Evolutionary conservation across 2,888 invertebrate genomes (phyloP), one percentile per base, ranked within the genome.

Genomic region (Slavum lentiscoides): DNA sequence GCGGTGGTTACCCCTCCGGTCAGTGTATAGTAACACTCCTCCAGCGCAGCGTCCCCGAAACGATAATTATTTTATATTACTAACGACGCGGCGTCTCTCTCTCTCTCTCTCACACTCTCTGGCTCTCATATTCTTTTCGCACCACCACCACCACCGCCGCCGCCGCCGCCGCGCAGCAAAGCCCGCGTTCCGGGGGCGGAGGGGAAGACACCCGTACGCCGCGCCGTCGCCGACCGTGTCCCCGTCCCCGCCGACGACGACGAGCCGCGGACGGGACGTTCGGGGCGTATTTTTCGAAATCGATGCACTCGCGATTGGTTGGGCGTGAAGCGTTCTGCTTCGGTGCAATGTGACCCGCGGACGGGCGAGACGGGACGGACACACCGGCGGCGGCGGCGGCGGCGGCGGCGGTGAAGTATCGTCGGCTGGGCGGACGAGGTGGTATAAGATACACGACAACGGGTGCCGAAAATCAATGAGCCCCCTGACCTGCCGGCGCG

Each of bases 291-390:
- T 80, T 80, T 80, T 72, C 80, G 80, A 64, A 80, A 80, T 80
- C 80, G 80, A 80, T 80, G 80, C 80, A 72, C 80, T 80, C 80
- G 64, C 80, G 80, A 80, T 80, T 80, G 80, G 80, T 80, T 80
- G 80, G 80, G 80, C 80, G 80, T 80, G 80, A 80, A 80, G 72
- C 80, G 80, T 80, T 80, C 80, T 80, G 80, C 80, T 80, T 80
- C 80, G 80, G 80, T 80, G 80, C 80, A 80, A 72, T 64, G 80
- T 72, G 70, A 80, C 80, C 64, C 72, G 39, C 72, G 70, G 69
- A n/a, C 58, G 59, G 55, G 11, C 49, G 61, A n/a, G n/a, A 4
- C 58, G 70, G 30, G 30, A 55, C 23, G 8, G 64, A 8, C 55
- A 19, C 55, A 3, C 55, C 6, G 19, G n/a, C 17, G 17, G 53